phyloP scores from a whole-genome alignment of 2,797 vertebrate species.

The Meda fulgida region DNA sequence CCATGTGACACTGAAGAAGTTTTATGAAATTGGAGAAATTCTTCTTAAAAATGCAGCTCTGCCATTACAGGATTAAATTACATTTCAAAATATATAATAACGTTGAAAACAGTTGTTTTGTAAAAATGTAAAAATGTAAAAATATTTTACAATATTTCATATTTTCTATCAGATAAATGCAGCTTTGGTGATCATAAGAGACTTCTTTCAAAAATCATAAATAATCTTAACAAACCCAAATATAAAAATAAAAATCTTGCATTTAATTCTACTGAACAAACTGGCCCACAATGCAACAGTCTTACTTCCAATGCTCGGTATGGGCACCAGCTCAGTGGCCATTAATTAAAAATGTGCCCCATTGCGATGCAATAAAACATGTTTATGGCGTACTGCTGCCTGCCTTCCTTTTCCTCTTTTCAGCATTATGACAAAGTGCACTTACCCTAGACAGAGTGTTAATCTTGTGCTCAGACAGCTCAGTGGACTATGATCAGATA shows the following conservation, averaged over 20 bases:
- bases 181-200: neutral
- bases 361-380: constrained; percentile 76
- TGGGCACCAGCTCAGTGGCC: constrained; percentile 52
- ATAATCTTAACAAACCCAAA: neutral
- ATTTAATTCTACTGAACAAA: neutral
- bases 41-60: neutral
- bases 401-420: constrained; percentile 75
- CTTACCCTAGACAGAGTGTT: constrained; percentile 69
- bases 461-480: constrained; percentile 74
- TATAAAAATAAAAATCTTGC: neutral
- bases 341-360: constrained; percentile 78
- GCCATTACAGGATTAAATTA: neutral
- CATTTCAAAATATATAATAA: neutral
- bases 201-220: neutral
- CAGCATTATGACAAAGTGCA: constrained; percentile 79
- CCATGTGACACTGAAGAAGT: too few species aligned
- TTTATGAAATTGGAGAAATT: too few species aligned
- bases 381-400: constrained; percentile 75
- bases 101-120: neutral
- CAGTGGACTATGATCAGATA: constrained; percentile 67
- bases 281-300: neutral
- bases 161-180: neutral
- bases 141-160: too few species aligned
- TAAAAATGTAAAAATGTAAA: too few species aligned
- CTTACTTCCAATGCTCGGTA: constrained; percentile 7